Base-by-base conservation (phyloP, 2,797 vertebrate genomes). In the Sebastes taczanowskii region DNA sequence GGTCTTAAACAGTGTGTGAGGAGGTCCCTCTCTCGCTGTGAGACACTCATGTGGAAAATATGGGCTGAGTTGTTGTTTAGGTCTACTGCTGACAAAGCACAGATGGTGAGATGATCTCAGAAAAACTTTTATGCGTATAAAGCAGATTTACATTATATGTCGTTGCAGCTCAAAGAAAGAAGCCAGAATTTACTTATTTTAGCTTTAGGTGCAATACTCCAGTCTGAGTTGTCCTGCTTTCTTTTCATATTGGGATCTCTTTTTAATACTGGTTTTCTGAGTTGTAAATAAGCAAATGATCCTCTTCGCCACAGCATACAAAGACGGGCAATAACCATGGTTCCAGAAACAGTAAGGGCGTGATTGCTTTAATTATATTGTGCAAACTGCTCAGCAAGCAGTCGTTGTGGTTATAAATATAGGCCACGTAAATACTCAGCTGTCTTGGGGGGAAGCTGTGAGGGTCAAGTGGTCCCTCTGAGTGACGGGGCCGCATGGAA, bases 381-480 rank as follows among this genome's bases (percentile, higher is more conserved):
- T 38, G 64, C 61, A 78, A 81, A 87, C 58, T 71, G 74, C 69
- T 53, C 77, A 38, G 59, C 81, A 67, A 68, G 72, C 80, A 83
- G 38, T 65, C 62, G 58, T 49, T 68, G 49, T 62, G 5, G 88
- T 84, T 87, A 90, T 84, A 91, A 95, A 95, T 95, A 93, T 90
- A 96, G 93, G 89, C 67, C 78, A 85, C 72, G 63, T 94, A 96
- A 96, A 96, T 95, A 93, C 87, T 92, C 97, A 97, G 96, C 97
- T 97, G 96, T 95, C 95, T 89, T 76, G 85, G 87, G 77, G 87
- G 64, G 62, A 59, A 74, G 82, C 74, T 23, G n/a, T 0, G 14
- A 73, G 86, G 88, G 90, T 92, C 89, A 81, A 86, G 90, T 91
- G 84, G 59, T 11, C 61, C 62, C 70, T 91, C 64, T 96, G 96